Percentiles rank a stretch among this genome's conserved stretches.
phyloP scores from a whole-genome alignment of 2,888 invertebrate species.

The Drosophila acutilabella region DNA sequence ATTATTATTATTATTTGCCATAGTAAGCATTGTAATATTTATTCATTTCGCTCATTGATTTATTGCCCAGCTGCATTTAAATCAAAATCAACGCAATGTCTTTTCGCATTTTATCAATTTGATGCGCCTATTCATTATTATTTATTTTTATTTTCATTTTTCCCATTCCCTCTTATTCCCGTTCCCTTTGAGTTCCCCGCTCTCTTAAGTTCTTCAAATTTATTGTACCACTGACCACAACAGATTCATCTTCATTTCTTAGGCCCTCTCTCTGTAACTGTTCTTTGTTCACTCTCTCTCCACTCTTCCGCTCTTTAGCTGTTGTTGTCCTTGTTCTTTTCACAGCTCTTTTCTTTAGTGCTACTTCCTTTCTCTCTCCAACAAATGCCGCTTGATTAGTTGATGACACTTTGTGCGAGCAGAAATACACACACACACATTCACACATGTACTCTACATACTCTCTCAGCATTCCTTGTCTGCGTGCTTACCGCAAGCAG shows the following conservation, averaged over 20 bases:
- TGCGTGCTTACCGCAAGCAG: slow-evolving; percentile 5
- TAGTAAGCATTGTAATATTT: slow-evolving; percentile 60
- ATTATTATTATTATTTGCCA: slow-evolving; percentile 52
- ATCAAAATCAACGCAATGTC: slow-evolving; percentile 70
- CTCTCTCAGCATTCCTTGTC: slow-evolving; percentile 23
- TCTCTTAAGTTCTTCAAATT: slow-evolving; percentile 38
- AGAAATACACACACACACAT: slow-evolving; percentile 24
- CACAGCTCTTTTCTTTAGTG: not conserved
- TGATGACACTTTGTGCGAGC: slow-evolving; percentile 70
- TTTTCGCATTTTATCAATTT: slow-evolving; percentile 75
- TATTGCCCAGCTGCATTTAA: slow-evolving; percentile 65
- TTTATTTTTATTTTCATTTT: slow-evolving; percentile 56
- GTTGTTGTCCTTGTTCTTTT: not conserved
- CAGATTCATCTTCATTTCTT: slow-evolving; percentile 77
- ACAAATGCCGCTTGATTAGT: slow-evolving; percentile 76
- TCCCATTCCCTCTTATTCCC: not conserved
- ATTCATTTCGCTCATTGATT: slow-evolving; percentile 75
- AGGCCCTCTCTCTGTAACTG: slow-evolving; percentile 9
- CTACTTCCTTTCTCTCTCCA: not conserved
- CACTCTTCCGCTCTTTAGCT: not conserved
- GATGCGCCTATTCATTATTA: slow-evolving; percentile 75
- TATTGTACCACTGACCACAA: slow-evolving; percentile 72
- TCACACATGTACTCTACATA: slow-evolving; percentile 2
- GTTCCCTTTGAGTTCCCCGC: not conserved
- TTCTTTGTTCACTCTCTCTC: not conserved